Conservation (phyloP, 2,888 invertebrate genomes). For the Drosophila hamatofila region DNA sequence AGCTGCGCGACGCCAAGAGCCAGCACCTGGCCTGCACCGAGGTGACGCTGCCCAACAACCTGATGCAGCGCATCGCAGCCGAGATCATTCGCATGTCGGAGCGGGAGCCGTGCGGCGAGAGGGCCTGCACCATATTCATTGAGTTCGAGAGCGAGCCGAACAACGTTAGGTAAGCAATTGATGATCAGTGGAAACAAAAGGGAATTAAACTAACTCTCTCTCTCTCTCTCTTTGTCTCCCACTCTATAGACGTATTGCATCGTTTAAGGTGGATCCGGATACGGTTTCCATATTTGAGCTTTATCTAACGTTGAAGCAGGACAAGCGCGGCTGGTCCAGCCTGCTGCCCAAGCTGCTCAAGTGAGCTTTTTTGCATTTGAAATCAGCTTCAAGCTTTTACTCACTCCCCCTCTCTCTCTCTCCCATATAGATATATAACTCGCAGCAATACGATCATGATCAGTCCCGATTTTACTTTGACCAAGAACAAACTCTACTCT, state of each 20-base stretch:
- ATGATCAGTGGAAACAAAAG: slow-evolving; percentile 1
- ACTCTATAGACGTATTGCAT: slow-evolving; percentile 89
- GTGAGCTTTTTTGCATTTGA: slow-evolving; percentile 87
- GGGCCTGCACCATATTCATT: slow-evolving; percentile 94
- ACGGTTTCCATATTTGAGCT: slow-evolving; percentile 96
- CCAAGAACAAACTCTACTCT: slow-evolving; percentile 96
- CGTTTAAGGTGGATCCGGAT: slow-evolving; percentile 93
- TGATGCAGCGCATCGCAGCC: slow-evolving; percentile 91
- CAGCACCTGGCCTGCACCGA: slow-evolving; percentile 93
- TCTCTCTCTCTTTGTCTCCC: background rate
- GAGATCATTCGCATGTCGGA: slow-evolving; percentile 94
- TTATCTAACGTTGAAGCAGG: slow-evolving; percentile 94
- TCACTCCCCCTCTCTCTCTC: background rate
- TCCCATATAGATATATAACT: slow-evolving; percentile 90
- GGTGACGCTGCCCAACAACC: slow-evolving; percentile 93
- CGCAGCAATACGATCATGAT: slow-evolving; percentile 95
- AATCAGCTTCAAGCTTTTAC: background rate
- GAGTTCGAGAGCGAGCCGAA: slow-evolving; percentile 91
- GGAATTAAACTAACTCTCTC: background rate
- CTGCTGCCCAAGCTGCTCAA: slow-evolving; percentile 95
- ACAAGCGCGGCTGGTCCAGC: slow-evolving; percentile 94
- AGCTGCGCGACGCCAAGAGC: slow-evolving; percentile 92
- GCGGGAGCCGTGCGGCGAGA: slow-evolving; percentile 94
- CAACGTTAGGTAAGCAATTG: slow-evolving; percentile 85
- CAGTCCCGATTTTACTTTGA: slow-evolving; percentile 94